These are phyloP conservation scores for Eristalis arbustorum DNA, from an alignment of 2,888 invertebrate genomes.

Conservation along the genomic window DNA sequence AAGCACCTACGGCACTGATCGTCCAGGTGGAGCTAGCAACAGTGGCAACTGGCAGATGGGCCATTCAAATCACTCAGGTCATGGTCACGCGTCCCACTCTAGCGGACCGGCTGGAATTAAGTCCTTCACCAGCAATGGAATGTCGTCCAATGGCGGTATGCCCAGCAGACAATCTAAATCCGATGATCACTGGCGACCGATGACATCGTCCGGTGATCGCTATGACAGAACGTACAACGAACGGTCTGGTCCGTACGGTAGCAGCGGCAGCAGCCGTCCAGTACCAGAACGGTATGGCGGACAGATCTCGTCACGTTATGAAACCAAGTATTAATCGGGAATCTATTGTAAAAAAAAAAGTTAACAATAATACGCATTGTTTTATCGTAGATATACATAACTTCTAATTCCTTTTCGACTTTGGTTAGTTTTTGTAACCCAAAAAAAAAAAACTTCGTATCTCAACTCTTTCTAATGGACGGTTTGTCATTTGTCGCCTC, in stretches of 20 bases:
- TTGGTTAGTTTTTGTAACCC: conserved; percentile 60
- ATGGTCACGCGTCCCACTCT: conserved; percentile 60
- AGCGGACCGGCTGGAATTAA: conserved; percentile 75
- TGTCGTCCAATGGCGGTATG: conserved; percentile 75
- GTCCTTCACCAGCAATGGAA: conserved; percentile 77
- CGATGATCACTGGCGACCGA: conserved; percentile 77
- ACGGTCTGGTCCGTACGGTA: conserved; percentile 76
- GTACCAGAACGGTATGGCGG: conserved; percentile 78
- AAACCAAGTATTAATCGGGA: conserved; percentile 66
- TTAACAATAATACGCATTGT: background rate
- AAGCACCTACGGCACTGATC: conserved; percentile 73
- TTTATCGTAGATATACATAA: conserved; percentile 32
- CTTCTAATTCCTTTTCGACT: conserved; percentile 19
- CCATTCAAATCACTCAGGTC: conserved; percentile 68
- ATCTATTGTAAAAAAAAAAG: background rate
- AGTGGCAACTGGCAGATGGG: conserved; percentile 74
- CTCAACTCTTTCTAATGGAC: background rate
- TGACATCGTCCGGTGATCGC: conserved; percentile 77
- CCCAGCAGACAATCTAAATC: conserved; percentile 77
- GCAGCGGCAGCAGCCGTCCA: conserved; percentile 74
- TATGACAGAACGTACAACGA: conserved; percentile 80
- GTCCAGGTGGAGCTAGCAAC: conserved; percentile 72
- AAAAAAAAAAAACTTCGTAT: conserved; percentile 4
- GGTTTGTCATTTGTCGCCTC: conserved; percentile 1
- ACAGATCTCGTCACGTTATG: conserved; percentile 78